Percentiles rank a stretch among this genome's conserved stretches.
Conservation (phyloP, 2,113 vertebrate species). For the Gymnarchus niloticus region DNA sequence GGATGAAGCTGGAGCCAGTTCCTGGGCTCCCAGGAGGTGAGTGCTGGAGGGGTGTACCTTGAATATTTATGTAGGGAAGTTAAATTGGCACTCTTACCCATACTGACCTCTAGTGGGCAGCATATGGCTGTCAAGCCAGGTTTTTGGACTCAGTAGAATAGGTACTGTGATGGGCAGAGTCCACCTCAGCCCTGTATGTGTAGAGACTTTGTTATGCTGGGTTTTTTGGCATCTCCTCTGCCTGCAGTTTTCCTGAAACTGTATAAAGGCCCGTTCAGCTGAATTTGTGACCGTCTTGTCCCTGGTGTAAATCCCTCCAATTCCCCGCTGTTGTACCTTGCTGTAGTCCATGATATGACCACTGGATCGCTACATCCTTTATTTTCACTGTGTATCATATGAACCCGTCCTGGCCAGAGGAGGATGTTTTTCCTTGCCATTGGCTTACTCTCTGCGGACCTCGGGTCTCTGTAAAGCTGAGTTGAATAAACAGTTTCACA, state of each 20-base stretch:
- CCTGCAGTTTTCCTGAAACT: too few relatives aligned
- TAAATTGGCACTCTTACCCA: neutral
- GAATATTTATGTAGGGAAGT: neutral
- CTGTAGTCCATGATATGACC: too few relatives aligned
- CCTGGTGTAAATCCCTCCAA: neutral
- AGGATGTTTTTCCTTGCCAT: too few relatives aligned
- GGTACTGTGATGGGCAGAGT: neutral
- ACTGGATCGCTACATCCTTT: neutral
- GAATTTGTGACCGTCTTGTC: too few relatives aligned
- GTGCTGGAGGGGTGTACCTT: neutral
- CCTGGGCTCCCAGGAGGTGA: slow-evolving; percentile 87
- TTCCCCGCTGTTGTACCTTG: neutral
- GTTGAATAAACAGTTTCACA: neutral
- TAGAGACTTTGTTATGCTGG: neutral
- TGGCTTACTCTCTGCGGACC: too few relatives aligned
- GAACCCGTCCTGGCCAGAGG: too few relatives aligned
- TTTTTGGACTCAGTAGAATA: neutral
- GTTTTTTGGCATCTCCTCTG: too few relatives aligned
- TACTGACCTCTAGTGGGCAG: neutral
- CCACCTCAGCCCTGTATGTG: neutral
- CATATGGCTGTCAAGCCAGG: neutral
- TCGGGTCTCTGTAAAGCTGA: too few relatives aligned
- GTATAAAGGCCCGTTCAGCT: too few relatives aligned
- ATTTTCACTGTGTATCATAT: too few relatives aligned
- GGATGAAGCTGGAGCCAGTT: slow-evolving; percentile 86